Percentiles rank a stretch among this genome's conserved stretches.
Evolutionary conservation across 2,797 vertebrate species (phyloP).

Genomic region (Kryptolebias ocellatus): DNA sequence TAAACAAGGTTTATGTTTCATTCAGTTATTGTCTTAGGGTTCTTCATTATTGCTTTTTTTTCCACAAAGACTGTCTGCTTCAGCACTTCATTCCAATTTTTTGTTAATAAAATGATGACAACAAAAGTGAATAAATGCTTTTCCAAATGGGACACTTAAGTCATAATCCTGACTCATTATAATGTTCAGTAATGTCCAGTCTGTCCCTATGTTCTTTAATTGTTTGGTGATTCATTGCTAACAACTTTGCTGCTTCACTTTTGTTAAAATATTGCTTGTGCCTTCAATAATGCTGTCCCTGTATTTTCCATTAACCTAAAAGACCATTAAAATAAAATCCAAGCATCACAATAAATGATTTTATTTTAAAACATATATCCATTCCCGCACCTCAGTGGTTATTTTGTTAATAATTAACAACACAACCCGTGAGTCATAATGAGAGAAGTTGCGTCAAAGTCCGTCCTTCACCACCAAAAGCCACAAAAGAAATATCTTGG

Average conservation of each 20-base stretch:
- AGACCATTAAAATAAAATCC: too few relatives aligned
- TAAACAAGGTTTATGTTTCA: conserved; percentile 15
- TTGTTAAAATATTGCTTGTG: background rate
- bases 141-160: background rate
- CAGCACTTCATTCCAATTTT: background rate
- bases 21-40: conserved; percentile 14
- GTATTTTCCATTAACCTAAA: background rate
- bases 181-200: background rate
- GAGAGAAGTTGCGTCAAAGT: conserved; percentile 15
- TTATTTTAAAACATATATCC: background rate
- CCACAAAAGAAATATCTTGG: background rate
- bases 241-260: background rate
- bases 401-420: conserved; percentile 22
- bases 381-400: conserved; percentile 5
- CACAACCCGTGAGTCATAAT: background rate
- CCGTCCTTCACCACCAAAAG: background rate
- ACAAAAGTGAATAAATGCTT: background rate
- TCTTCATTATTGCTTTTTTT: conserved; percentile 12
- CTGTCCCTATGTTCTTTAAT: background rate
- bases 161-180: background rate
- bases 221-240: background rate
- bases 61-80: background rate
- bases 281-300: background rate
- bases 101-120: background rate
- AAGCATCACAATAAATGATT: too few relatives aligned